Evolutionary conservation across 2,797 vertebrate genomes (phyloP).

Genomic region (Peromyscus melanophrys): DNA sequence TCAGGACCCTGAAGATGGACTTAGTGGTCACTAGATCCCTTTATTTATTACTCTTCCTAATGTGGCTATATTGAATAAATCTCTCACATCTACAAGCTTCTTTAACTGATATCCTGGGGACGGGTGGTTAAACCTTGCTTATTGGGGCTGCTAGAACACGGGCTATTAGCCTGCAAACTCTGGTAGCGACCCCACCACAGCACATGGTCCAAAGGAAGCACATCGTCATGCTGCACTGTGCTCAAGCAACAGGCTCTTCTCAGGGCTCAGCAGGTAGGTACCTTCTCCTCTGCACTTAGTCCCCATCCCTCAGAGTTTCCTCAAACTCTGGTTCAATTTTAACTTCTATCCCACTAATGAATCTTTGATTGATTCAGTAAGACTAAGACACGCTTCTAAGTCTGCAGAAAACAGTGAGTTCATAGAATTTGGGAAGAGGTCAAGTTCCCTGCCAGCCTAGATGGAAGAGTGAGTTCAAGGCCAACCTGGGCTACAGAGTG

Average conservation of each 20-base stretch:
- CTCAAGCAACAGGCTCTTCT: not conserved
- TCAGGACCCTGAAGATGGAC: not conserved
- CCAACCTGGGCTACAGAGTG: not conserved
- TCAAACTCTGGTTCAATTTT: constrained; percentile 14
- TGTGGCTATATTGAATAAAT: not conserved
- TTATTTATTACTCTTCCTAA: not conserved
- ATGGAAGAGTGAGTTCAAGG: not conserved
- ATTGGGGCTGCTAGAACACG: not conserved
- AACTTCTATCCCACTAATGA: constrained; percentile 32
- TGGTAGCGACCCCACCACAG: accelerated
- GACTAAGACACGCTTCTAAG: not conserved
- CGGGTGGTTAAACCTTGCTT: not conserved
- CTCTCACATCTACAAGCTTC: not conserved
- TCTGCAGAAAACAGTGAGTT: not conserved
- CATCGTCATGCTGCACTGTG: too few species aligned
- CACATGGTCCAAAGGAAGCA: not conserved
- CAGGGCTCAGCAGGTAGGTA: not conserved
- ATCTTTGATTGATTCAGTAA: not conserved
- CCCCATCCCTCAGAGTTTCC: not conserved
- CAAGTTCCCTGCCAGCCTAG: not conserved
- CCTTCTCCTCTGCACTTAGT: not conserved
- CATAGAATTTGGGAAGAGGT: not conserved
- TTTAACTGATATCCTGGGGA: not conserved
- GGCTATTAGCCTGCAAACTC: too few species aligned
- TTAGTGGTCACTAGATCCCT: not conserved